Percentiles rank a stretch among this genome's conserved stretches.
Conservation (phyloP, 2,888 invertebrate genomes). For the Willowsia nigromaculata region DNA sequence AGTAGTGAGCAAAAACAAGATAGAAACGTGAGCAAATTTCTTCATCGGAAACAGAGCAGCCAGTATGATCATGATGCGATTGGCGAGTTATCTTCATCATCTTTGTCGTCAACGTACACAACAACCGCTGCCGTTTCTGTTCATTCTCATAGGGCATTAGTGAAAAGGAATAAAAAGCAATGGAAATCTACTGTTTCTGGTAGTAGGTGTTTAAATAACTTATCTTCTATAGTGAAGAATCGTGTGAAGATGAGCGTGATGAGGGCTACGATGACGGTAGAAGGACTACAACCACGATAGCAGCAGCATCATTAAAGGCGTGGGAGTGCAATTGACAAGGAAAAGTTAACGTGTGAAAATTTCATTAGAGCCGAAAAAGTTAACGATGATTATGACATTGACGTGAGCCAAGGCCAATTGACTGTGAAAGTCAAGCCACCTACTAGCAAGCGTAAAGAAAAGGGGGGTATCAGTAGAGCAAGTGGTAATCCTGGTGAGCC, state of each 20-base stretch:
- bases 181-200: too few relatives aligned
- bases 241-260: neutral
- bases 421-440: conserved; percentile 40
- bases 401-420: conserved; percentile 54
- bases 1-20: conserved; percentile 23
- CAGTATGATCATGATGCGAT: neutral
- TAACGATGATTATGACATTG: conserved; percentile 3
- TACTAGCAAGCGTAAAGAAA: conserved; percentile 26
- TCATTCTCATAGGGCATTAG: neutral
- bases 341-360: conserved; percentile 26
- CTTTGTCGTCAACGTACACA: conserved; percentile 19
- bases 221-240: neutral
- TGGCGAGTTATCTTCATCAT: conserved; percentile 26
- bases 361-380: conserved; percentile 7
- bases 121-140: conserved; percentile 12
- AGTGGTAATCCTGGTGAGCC: conserved; percentile 8
- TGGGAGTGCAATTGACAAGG: neutral
- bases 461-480: neutral
- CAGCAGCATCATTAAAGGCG: neutral
- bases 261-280: neutral
- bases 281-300: neutral
- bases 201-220: too few relatives aligned
- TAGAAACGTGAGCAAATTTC: conserved; percentile 49
- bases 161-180: neutral
- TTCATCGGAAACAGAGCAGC: neutral